Conservation (phyloP, 1,140 invertebrate species). For the Steinernema feltiae region DNA sequence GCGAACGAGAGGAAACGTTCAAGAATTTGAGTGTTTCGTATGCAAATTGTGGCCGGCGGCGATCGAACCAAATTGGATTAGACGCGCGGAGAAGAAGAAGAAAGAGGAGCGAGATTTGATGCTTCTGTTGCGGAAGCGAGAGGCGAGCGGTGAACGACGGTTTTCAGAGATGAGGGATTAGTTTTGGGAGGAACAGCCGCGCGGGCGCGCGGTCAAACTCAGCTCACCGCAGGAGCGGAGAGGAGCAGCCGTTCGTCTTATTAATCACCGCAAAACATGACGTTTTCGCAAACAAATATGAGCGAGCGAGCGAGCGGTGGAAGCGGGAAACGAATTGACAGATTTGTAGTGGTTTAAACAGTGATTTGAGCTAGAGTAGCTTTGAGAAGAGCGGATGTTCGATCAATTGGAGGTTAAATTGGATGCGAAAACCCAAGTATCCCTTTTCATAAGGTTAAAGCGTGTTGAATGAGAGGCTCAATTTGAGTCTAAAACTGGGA, state of each 20-base stretch:
- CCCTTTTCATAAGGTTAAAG: too few relatives aligned
- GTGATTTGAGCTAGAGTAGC: neutral
- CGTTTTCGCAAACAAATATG: neutral
- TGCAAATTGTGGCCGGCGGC: neutral
- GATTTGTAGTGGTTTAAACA: neutral
- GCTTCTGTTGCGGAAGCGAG: neutral
- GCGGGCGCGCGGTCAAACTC: neutral
- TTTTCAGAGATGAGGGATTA: slow-evolving; percentile 15
- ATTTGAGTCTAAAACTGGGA: too few relatives aligned
- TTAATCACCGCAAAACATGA: slow-evolving; percentile 9
- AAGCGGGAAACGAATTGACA: neutral
- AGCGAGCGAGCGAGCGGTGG: neutral
- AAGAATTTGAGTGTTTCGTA: too few relatives aligned
- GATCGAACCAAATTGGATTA: neutral
- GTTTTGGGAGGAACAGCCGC: neutral
- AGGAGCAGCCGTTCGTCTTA: slow-evolving; percentile 1
- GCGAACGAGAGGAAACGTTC: too few relatives aligned
- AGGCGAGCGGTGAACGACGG: too few relatives aligned
- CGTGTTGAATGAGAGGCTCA: too few relatives aligned
- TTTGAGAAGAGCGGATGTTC: too few relatives aligned
- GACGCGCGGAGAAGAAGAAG: too few relatives aligned
- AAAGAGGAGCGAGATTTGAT: neutral
- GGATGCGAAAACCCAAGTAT: too few relatives aligned
- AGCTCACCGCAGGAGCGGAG: neutral
- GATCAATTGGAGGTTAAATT: too few relatives aligned